Percentiles rank a stretch among this genome's conserved stretches.
Evolutionary conservation across 2,888 invertebrate species (phyloP).

Genomic region (Archips crataeganus): DNA sequence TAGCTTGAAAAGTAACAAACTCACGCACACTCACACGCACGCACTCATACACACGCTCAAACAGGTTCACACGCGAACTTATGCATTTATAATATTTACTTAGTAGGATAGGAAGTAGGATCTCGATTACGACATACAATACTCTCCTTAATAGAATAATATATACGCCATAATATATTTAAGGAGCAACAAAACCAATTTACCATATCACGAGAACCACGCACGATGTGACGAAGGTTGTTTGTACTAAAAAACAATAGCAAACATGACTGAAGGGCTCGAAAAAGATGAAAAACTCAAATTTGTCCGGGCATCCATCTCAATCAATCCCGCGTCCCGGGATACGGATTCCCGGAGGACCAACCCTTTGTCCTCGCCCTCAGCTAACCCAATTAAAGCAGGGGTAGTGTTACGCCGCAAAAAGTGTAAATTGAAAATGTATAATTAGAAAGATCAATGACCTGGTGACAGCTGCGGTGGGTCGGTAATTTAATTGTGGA

Average conservation of each 20-base stretch:
- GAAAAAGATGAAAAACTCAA: conserved; percentile 70
- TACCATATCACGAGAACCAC: conserved; percentile 24
- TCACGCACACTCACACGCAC: no score
- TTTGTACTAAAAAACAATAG: conserved; percentile 51
- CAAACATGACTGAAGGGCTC: conserved; percentile 49
- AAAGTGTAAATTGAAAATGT: conserved; percentile 80
- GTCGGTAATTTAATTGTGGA: conserved; percentile 27
- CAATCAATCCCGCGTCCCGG: conserved; percentile 74
- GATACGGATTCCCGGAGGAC: conserved; percentile 69
- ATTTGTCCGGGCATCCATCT: conserved; percentile 82
- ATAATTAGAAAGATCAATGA: conserved; percentile 59
- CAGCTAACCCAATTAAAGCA: conserved; percentile 81
- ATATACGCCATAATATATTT: no score
- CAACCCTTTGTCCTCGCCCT: conserved; percentile 77
- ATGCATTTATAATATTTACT: no score
- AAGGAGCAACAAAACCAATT: conserved; percentile 28
- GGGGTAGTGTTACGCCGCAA: conserved; percentile 71
- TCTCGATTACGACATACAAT: no score
- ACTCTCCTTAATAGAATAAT: no score
- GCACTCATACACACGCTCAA: no score
- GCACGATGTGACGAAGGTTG: conserved; percentile 30
- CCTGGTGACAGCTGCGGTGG: conserved; percentile 34
- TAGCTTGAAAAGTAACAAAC: no score
- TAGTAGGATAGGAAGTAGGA: no score
- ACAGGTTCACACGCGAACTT: no score